Percentiles rank a stretch among this genome's conserved stretches.
These are phyloP conservation scores for Conchocele bisecta DNA, from an alignment of 2,888 invertebrate species.

Conservation along the genomic window DNA sequence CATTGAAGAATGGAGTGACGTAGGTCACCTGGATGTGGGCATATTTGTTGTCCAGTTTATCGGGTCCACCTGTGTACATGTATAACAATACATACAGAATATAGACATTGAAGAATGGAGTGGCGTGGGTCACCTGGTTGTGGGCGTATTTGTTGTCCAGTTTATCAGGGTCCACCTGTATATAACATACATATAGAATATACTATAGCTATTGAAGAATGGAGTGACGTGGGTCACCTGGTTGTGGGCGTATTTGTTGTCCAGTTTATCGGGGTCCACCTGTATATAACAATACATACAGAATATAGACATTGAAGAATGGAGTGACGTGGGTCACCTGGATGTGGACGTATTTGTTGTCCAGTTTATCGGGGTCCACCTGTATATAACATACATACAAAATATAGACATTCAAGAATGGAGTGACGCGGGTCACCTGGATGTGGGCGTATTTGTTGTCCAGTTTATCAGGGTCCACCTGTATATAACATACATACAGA, in stretches of 20 bases:
- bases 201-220: too few species aligned
- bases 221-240: slow-evolving; percentile 98
- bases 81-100: too few species aligned
- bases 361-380: slow-evolving; percentile 90
- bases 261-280: slow-evolving; percentile 90
- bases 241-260: slow-evolving; percentile 93
- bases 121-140: slow-evolving; percentile 98
- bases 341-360: slow-evolving; percentile 93
- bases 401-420: slow-evolving; percentile 90
- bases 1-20: slow-evolving; percentile 92
- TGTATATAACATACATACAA: too few species aligned
- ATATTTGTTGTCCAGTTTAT: slow-evolving; percentile 91
- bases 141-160: slow-evolving; percentile 93
- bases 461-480: slow-evolving; percentile 89
- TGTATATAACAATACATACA: too few species aligned
- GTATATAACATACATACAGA: too few species aligned
- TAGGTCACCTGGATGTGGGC: slow-evolving; percentile 98
- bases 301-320: too few species aligned
- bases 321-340: slow-evolving; percentile 98
- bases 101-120: slow-evolving; percentile 91
- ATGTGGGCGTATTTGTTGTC: slow-evolving; percentile 94
- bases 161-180: slow-evolving; percentile 88
- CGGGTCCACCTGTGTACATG: slow-evolving; percentile 87
- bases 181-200: too few species aligned
- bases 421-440: slow-evolving; percentile 97